Conservation (phyloP, 2,113 vertebrate species). For the Burhinus oedicnemus region DNA sequence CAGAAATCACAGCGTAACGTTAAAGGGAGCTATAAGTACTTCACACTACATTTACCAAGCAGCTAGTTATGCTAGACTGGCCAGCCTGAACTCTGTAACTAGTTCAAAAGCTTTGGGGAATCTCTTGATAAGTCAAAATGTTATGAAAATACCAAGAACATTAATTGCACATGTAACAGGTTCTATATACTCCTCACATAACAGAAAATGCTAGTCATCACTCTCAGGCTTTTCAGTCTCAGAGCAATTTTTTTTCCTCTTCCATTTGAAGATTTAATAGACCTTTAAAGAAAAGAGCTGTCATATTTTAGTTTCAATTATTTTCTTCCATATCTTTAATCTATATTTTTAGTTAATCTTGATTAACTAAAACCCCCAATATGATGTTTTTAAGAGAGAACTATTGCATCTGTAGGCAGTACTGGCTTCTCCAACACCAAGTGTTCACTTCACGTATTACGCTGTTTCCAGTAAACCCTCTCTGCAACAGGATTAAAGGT, state of each 20-base stretch:
- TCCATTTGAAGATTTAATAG: background rate
- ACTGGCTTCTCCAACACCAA: background rate
- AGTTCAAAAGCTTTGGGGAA: background rate
- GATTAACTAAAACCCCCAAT: too few species aligned
- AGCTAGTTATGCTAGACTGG: background rate
- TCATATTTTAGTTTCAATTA: background rate
- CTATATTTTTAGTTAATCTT: too few species aligned
- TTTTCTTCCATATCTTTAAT: background rate
- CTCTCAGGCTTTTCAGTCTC: background rate
- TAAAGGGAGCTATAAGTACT: background rate
- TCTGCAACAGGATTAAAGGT: slow-evolving; percentile 55
- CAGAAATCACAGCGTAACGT: background rate
- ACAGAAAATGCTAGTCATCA: background rate
- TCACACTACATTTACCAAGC: background rate
- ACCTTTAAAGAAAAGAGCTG: background rate
- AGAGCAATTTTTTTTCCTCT: background rate
- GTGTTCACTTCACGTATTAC: background rate
- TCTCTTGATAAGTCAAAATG: background rate
- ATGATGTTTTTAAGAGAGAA: background rate
- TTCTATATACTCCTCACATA: background rate
- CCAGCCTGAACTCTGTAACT: background rate
- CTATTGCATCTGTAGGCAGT: background rate
- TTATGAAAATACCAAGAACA: background rate
- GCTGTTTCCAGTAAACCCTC: slow-evolving; percentile 20
- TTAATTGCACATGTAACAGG: background rate